Base-by-base conservation (phyloP, 92 coral and sea anemone species). In the Pocillopora meandrina region DNA sequence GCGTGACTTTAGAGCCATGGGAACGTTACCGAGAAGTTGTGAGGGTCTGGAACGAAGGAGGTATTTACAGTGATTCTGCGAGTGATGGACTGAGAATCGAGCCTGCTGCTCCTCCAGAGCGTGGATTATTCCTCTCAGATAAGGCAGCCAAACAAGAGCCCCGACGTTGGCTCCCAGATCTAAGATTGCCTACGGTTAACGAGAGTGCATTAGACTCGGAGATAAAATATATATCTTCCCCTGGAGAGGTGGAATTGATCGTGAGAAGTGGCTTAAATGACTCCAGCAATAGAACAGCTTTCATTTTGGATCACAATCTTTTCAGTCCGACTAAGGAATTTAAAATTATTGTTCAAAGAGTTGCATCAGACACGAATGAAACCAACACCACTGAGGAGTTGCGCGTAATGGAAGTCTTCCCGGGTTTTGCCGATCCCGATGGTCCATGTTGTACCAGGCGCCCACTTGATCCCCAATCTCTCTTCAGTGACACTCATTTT, bases 51-150 rank as follows among this genome's bases (percentile, higher is more conserved):
- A 94, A 96, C 71, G 91, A 90, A 74, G 93, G 94, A 31, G 90
- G 86, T 5, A 84, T 96, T 52, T 96, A 86, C 61, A 68, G 82
- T 14, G 98, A 94, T 33, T 88, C 90, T 36, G 83, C 92, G 35
- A 93, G 95, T 56, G 95, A 96, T 72, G 98, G 99, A 9, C 55
- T 96, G 15, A 86, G 94, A 56, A 79, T 96, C 33, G 95, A 94
- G 47, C 95, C 98, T 2, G 80, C 89, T 66, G 84, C 93, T 14
- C 98, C 99, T 21, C 92, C 95, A 4, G 62, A 67, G 47, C 78
- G 94, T 9, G 85, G 89, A 49, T 77, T 96, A 15, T 64, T 79
- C 31, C 59, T 93, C 35, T 85, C 80, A 35, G 95, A 96, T 83
- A 75, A 72, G 17, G 92, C 91, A 31, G 85, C 91, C 2, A 95